These are phyloP conservation scores for Sinocyclocheilus grahami DNA, from an alignment of 2,113 vertebrate genomes.

Conservation along the genomic window DNA sequence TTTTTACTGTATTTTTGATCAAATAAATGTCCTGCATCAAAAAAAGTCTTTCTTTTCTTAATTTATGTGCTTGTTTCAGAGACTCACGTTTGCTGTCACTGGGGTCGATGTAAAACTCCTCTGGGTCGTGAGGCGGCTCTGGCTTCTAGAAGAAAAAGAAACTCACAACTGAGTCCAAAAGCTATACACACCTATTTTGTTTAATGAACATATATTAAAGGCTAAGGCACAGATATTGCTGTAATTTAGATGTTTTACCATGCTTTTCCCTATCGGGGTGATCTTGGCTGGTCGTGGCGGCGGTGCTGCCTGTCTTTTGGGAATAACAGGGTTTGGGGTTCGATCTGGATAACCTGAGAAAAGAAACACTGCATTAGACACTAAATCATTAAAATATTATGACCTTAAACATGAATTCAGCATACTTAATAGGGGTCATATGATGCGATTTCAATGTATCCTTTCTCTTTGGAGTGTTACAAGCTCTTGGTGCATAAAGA, in stretches of 20 bases:
- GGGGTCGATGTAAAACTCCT: slow-evolving; percentile 55
- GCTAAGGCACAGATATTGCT: neutral
- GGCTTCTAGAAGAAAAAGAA: slow-evolving; percentile 54
- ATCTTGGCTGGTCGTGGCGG: slow-evolving; percentile 61
- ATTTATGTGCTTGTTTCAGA: too few relatives aligned
- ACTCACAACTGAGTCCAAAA: neutral
- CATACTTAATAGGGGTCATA: too few relatives aligned
- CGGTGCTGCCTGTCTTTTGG: slow-evolving; percentile 63
- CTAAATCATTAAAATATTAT: neutral
- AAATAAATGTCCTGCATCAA: neutral
- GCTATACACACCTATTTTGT: neutral
- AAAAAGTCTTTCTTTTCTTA: too few relatives aligned
- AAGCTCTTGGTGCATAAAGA: too few relatives aligned
- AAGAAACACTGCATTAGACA: neutral
- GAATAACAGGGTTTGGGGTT: slow-evolving; percentile 46
- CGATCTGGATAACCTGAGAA: slow-evolving; percentile 62
- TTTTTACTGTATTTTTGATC: neutral
- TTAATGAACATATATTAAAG: neutral
- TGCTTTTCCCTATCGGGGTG: slow-evolving; percentile 42
- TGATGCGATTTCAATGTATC: too few relatives aligned
- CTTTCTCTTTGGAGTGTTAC: too few relatives aligned
- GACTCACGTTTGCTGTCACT: slow-evolving; percentile 67
- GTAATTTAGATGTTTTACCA: slow-evolving; percentile 55
- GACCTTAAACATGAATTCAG: neutral
- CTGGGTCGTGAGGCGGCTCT: slow-evolving; percentile 34